phyloP scores from a whole-genome alignment of 92 coral and sea anemone species.

The Epizoanthus ramosus region DNA sequence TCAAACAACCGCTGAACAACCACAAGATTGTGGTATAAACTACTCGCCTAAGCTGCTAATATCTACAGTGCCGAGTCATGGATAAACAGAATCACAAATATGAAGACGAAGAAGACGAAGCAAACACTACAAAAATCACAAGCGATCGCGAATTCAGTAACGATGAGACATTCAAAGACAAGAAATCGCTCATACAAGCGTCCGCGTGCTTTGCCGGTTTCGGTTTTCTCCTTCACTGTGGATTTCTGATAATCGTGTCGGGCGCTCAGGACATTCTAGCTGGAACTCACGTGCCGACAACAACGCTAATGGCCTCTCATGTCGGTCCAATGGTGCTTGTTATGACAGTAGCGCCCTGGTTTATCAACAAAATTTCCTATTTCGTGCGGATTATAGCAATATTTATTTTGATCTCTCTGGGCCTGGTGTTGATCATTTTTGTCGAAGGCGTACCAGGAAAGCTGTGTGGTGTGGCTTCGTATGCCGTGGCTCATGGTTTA shows the following conservation, averaged over 20 bases:
- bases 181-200: conserved; percentile 18
- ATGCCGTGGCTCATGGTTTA: conserved; percentile 80
- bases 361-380: conserved; percentile 78
- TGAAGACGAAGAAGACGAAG: background rate
- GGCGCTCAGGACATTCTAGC: conserved; percentile 83
- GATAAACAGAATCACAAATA: background rate
- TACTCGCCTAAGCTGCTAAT: background rate
- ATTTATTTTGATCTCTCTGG: conserved; percentile 71
- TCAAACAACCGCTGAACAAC: background rate
- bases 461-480: conserved; percentile 68
- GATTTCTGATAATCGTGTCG: conserved; percentile 64
- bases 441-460: conserved; percentile 70
- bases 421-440: conserved; percentile 58
- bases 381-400: conserved; percentile 67
- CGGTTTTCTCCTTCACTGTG: conserved; percentile 68
- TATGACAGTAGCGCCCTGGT: conserved; percentile 73
- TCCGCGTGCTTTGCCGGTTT: conserved; percentile 66
- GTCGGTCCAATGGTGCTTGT: conserved; percentile 85
- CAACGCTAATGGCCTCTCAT: conserved; percentile 70
- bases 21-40: background rate
- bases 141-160: background rate
- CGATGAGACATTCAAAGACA: conserved; percentile 16
- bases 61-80: background rate
- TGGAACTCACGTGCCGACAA: conserved; percentile 78
- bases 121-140: background rate